These are phyloP conservation scores for Sarcophilus harrisii DNA, from an alignment of 2,797 vertebrate species.

Conservation along the genomic window DNA sequence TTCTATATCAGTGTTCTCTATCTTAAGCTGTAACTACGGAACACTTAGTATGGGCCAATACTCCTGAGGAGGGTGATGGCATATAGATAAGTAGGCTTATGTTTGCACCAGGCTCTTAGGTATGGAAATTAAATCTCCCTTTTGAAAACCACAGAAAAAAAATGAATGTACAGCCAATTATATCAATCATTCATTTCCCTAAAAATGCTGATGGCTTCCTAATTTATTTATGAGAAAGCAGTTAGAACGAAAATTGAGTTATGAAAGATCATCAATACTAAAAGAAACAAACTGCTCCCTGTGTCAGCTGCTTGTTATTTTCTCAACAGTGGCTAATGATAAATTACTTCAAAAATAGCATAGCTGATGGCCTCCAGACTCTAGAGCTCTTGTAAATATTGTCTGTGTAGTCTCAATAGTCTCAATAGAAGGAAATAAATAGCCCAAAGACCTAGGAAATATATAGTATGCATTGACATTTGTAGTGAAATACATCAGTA, in stretches of 20 bases:
- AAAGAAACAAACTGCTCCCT: background rate
- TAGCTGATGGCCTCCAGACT: background rate
- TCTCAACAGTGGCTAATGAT: background rate
- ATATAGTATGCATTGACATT: background rate
- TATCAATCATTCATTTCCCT: background rate
- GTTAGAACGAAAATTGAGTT: background rate
- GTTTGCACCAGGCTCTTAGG: background rate
- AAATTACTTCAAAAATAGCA: background rate
- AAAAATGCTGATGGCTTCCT: background rate
- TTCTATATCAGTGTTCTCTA: fast-evolving
- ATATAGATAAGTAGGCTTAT: background rate
- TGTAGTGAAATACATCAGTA: background rate
- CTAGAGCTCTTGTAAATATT: background rate
- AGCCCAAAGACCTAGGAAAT: background rate
- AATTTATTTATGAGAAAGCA: background rate
- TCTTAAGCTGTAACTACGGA: background rate
- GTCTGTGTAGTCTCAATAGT: background rate
- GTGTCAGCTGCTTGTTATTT: background rate
- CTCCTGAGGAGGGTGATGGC: background rate
- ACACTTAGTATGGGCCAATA: too few relatives aligned
- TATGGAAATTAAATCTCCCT: fast-evolving
- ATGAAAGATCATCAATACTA: constrained; percentile 23
- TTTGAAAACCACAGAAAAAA: background rate
- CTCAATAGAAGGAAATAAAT: background rate
- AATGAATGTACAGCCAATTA: background rate